Percentiles rank a stretch among this genome's conserved stretches.
These are phyloP conservation scores for Microcebus tavaratra DNA, from an alignment of 2,113 vertebrate species.

Conservation along the genomic window DNA sequence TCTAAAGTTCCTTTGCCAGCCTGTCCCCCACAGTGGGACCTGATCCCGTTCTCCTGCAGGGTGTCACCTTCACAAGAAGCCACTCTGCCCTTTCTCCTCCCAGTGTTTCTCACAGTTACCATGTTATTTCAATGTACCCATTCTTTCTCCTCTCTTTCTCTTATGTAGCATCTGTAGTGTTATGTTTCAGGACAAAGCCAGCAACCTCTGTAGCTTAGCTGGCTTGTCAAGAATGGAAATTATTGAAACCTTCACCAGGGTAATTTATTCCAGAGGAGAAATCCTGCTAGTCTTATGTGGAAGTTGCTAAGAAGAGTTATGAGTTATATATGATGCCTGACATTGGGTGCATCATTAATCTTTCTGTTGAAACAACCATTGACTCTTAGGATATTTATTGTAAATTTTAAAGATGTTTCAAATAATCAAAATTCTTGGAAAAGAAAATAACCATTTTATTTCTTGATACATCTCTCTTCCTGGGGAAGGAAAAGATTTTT, in stretches of 20 bases:
- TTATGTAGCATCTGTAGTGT: rapidly evolving
- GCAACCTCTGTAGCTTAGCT: background rate
- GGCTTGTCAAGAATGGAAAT: background rate
- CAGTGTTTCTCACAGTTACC: background rate
- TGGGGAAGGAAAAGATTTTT: background rate
- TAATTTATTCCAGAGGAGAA: background rate
- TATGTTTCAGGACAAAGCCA: background rate
- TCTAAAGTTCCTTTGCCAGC: background rate
- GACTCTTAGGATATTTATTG: background rate
- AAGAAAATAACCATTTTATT: background rate
- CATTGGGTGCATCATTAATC: background rate
- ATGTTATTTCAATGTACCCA: background rate
- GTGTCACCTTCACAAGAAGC: background rate
- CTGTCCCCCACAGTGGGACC: background rate
- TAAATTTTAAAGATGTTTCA: background rate
- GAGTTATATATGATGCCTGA: background rate
- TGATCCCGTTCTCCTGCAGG: background rate
- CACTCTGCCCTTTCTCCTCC: background rate
- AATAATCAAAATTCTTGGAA: background rate
- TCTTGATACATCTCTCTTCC: background rate
- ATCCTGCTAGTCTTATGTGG: background rate
- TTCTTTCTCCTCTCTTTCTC: background rate
- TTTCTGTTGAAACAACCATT: background rate
- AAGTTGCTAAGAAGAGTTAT: background rate
- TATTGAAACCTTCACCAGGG: background rate